Evolutionary conservation across 2,113 vertebrate species (phyloP).

Genomic region (Enhydra lutris): DNA sequence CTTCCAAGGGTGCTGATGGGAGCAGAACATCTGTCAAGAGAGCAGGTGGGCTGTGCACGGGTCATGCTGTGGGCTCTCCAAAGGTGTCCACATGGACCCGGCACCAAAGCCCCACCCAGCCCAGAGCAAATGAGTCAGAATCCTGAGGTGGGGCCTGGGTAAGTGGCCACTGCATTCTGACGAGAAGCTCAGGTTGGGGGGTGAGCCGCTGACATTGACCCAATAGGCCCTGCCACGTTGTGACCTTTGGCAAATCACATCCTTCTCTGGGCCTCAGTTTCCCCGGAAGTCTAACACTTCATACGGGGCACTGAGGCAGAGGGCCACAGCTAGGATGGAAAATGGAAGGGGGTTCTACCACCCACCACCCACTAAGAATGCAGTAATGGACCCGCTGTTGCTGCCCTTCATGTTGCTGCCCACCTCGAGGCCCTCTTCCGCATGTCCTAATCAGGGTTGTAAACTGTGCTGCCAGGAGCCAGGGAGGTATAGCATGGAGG

Average conservation of each 20-base stretch:
- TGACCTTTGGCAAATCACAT: not conserved
- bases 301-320: not conserved
- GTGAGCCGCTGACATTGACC: not conserved
- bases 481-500: too few species aligned
- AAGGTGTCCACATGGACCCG: not conserved
- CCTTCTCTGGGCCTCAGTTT: not conserved
- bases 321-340: not conserved
- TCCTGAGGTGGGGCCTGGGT: not conserved
- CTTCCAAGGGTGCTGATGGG: too few species aligned
- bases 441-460: not conserved
- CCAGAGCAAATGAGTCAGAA: not conserved
- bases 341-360: not conserved
- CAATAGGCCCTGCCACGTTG: not conserved
- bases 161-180: not conserved
- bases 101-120: not conserved
- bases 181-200: not conserved
- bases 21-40: not conserved
- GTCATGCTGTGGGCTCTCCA: rapidly evolving
- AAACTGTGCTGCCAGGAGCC: not conserved
- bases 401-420: not conserved
- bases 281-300: not conserved
- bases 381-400: not conserved
- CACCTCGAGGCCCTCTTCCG: too few species aligned
- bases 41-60: not conserved
- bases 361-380: not conserved